Percentiles rank a stretch among this genome's conserved stretches.
phyloP scores from a whole-genome alignment of 2,888 invertebrate genomes.

The Hirudinaria manillensis region DNA sequence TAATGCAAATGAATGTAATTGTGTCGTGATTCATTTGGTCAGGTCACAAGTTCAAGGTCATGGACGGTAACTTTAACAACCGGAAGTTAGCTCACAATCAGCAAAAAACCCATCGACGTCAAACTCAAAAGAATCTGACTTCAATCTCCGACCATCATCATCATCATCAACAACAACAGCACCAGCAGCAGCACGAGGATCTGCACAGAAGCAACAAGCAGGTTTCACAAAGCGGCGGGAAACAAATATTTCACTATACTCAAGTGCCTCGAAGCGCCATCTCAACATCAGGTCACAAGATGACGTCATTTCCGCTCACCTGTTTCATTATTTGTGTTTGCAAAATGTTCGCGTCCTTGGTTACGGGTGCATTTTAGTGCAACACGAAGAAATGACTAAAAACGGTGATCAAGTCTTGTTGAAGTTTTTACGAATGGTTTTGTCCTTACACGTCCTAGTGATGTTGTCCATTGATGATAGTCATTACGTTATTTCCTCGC shows the following conservation, averaged over 20 bases:
- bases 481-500: no score
- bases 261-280: slow-evolving; percentile 15
- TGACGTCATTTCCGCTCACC: no score
- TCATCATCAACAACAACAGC: not conserved
- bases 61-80: not conserved
- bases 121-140: slow-evolving; percentile 3
- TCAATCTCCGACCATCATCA: not conserved
- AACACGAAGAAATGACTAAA: no score
- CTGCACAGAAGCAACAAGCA: slow-evolving; percentile 7
- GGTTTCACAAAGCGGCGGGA: not conserved
- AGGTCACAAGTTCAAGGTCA: not conserved
- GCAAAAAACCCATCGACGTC: slow-evolving; percentile 11
- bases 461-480: no score
- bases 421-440: no score
- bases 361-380: no score
- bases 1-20: not conserved
- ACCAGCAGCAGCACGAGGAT: not conserved
- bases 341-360: no score
- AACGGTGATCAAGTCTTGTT: no score
- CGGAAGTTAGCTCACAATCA: not conserved
- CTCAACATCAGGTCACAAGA: no score
- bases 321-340: no score
- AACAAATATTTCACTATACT: slow-evolving; percentile 2
- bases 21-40: not conserved
- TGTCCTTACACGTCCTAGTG: no score